Evolutionary conservation across 2,888 invertebrate species (phyloP), one percentile per base, ranked within the genome.

Genomic region (Ischnura elegans): DNA sequence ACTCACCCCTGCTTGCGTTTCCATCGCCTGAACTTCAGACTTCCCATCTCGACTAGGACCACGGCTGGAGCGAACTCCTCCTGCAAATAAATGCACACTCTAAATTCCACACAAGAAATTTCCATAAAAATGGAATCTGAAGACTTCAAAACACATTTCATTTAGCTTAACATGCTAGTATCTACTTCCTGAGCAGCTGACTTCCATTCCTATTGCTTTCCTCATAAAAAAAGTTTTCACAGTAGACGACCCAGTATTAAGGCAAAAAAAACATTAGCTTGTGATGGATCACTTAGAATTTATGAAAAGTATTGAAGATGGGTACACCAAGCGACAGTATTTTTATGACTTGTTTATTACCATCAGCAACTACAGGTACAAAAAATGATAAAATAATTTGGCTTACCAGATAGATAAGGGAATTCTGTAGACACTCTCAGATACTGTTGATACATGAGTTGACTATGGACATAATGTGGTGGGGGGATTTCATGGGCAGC

Each of bases 1-100:
- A 95, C 97, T 97, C 93, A 97, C 97, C 94, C 97, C 97, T 95
- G 97, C 97, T 94, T 97, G 97, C 2, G 87, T 87, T 47, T 87
- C 93, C 87, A 93, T 29, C 19, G 87, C 93, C 93, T 93, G 87
- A 46, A 76, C 93, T 36, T 94, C 94, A 21, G 94, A 93, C 93
- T 94, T 94, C 61, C 93, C 87, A 21, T 94, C 94, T 36, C 94
- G 93, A 13, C 94, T 93, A 3, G 94, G 94, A 85, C 94, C 87
- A 61, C 94, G 55, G 8, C 94, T 94, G 0, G 94, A 94, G 16
- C 94, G 93, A 21, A 94, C 94, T 42, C 94, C 94, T 46, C 94
- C 94, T 94, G 86, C 36, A 94, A 93, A 94, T 94, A 2, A 36
- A 76, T 36, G 10, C 16, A 2, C 10, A 25, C 6, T 19, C 86